A percentile compares a stretch with the other conserved stretches of the same genome.
These are phyloP conservation scores for Patagioenas fasciata DNA, from an alignment of 2,113 vertebrate genomes.

Conservation along the genomic window DNA sequence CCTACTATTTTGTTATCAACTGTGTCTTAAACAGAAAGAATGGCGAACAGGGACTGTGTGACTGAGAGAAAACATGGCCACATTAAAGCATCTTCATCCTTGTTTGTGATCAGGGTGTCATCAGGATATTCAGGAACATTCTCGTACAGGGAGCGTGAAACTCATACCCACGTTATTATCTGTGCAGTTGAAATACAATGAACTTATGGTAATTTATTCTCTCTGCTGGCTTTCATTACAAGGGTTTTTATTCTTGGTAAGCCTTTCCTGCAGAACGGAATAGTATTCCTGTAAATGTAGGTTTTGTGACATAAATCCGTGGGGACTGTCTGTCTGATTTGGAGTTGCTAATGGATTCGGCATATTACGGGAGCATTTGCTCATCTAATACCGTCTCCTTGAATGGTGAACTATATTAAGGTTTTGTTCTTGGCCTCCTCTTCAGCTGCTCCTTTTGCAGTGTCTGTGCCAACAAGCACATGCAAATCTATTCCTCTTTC, in stretches of 20 bases:
- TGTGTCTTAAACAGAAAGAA: neutral
- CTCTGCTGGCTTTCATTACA: constrained; percentile 36
- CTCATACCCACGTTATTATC: neutral
- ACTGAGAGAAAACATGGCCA: neutral
- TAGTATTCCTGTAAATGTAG: constrained; percentile 45
- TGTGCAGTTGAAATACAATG: neutral
- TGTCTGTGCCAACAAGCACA: neutral
- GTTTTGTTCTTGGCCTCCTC: neutral
- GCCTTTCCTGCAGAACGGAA: constrained; percentile 11
- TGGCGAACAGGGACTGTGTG: neutral
- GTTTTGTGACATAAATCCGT: constrained; percentile 35
- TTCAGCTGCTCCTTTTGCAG: neutral
- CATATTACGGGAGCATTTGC: neutral
- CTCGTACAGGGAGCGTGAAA: neutral
- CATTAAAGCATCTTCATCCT: neutral
- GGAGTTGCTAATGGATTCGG: constrained; percentile 7
- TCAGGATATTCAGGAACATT: neutral
- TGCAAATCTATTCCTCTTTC: neutral
- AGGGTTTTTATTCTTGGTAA: constrained; percentile 43
- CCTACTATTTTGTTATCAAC: neutral
- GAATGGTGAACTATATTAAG: neutral
- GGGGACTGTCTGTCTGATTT: constrained; percentile 14
- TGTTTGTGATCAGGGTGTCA: neutral
- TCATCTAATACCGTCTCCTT: neutral
- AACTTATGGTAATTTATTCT: constrained; percentile 63